Conservation (phyloP, 2,888 invertebrate genomes). For the Stenodema calcarata region DNA sequence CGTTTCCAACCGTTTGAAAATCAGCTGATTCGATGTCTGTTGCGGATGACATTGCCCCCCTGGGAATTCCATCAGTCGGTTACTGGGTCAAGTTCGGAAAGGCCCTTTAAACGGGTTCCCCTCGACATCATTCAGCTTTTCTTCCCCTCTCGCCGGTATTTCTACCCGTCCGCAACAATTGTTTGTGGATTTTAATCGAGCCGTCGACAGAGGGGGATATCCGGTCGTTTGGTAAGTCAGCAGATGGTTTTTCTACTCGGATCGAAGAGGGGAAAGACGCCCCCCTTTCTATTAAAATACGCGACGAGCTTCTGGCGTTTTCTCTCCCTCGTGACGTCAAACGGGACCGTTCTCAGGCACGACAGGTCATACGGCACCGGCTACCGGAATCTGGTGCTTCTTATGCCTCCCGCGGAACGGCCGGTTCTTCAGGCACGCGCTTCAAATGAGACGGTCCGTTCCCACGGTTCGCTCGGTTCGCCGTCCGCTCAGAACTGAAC, state of each 20-base stretch:
- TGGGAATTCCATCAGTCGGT: conserved; percentile 5
- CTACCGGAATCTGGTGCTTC: not conserved
- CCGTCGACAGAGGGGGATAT: not conserved
- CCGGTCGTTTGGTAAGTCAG: not conserved
- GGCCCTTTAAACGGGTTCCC: not conserved
- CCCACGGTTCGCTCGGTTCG: not conserved
- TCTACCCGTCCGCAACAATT: not conserved
- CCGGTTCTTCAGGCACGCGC: conserved; percentile 1
- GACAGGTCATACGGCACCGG: conserved; percentile 26
- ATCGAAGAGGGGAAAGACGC: not conserved
- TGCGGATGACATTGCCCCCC: not conserved
- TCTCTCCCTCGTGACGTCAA: not conserved
- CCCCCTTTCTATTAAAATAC: not conserved
- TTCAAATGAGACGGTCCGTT: not conserved
- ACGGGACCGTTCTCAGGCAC: not conserved
- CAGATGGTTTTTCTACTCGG: not conserved
- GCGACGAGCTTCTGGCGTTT: not conserved
- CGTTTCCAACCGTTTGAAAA: not conserved
- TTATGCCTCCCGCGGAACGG: not conserved
- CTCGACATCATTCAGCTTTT: not conserved
- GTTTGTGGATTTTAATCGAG: conserved; percentile 7
- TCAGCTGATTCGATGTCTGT: not conserved
- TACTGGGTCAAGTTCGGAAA: conserved; percentile 27
- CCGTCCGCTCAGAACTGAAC: not conserved
- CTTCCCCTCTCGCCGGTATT: not conserved